phyloP scores from a whole-genome alignment of 2,113 vertebrate species.

The Asarcornis scutulata region DNA sequence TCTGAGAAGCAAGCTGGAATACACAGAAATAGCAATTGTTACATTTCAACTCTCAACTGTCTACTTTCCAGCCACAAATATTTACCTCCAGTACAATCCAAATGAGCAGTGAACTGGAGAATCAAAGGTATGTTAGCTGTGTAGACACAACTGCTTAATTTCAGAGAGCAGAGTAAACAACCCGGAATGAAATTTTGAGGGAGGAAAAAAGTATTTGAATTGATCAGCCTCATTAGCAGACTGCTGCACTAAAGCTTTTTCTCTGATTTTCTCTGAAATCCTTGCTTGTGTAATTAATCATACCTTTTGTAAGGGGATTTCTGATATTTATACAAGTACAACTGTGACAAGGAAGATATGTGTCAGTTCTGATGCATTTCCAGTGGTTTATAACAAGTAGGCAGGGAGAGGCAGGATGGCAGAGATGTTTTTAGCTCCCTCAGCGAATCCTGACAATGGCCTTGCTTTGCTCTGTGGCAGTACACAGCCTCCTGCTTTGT shows the following conservation, averaged over 20 bases:
- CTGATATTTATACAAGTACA: neutral
- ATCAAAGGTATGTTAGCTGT: slow-evolving; percentile 74
- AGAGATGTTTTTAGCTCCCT: neutral
- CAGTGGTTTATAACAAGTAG: neutral
- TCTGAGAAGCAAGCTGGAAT: neutral
- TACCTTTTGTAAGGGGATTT: neutral
- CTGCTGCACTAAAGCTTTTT: neutral
- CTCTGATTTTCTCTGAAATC: neutral
- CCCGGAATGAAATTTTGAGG: slow-evolving; percentile 29
- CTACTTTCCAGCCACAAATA: slow-evolving; percentile 63
- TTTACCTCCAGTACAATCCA: slow-evolving; percentile 65
- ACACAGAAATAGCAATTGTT: slow-evolving; percentile 57
- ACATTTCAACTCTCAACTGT: slow-evolving; percentile 14
- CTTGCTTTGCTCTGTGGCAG: neutral
- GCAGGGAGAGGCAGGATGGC: neutral
- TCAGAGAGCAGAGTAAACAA: slow-evolving; percentile 70
- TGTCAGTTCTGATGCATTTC: neutral
- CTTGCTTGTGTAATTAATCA: slow-evolving; percentile 18
- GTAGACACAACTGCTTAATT: slow-evolving; percentile 74
- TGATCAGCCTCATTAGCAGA: slow-evolving; percentile 67
- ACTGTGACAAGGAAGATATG: neutral
- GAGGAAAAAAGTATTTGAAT: slow-evolving; percentile 38
- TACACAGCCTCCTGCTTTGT: neutral
- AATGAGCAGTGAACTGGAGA: slow-evolving; percentile 76
- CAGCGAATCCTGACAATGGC: neutral